Base-by-base conservation (phyloP, 1,140 invertebrate species). In the Drosophila virilis region DNA sequence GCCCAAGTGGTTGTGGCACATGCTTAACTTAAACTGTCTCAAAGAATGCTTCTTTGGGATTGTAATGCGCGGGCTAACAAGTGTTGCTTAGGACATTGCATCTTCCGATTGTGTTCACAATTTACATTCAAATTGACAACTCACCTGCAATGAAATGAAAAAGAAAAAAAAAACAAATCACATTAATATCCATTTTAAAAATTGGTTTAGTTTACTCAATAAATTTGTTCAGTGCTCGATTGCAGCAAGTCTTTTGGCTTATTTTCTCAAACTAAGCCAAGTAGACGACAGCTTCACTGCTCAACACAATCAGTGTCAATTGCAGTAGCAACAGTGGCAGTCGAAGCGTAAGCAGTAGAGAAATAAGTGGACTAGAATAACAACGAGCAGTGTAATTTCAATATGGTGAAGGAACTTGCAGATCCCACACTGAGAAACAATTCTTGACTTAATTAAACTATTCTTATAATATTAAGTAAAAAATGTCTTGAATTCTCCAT, bases 241-340 rank as follows among this genome's bases (percentile, higher is more conserved):
- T 35, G 42, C 37, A 40, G 38, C 40, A 60, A 59, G 59, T 74
- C 57, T 48, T 33, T 68, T 40, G 48, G 60, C 48, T 59, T 58
- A 45, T 37, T 37, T 40, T 28, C 37, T 6, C 58, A 43, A 45
- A 17, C 51, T 13, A 10, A 17, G 48, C 10, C 38, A 17, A 32
- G 58, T 46, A 50, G 35, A 37, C 32, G 17, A 22, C 58, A 51
- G 12, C 15, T 35, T 35, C 28, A 35, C 57, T 50, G 45, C 3
- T 22, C 22, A 68, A 64, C 66, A 59, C 71, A 83, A 82, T 79
- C 80, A 76, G 66, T 67, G 74, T 79, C 76, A 76, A 68, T 82
- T 83, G 76, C 71, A 73, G 55, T 15, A 37, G 32, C 12, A 54
- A 54, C 33, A 28, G 22, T 28, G 22, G 22, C 22, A 5, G 22